Conservation (phyloP, 2,888 invertebrate species). For the Microplitis manilae region DNA sequence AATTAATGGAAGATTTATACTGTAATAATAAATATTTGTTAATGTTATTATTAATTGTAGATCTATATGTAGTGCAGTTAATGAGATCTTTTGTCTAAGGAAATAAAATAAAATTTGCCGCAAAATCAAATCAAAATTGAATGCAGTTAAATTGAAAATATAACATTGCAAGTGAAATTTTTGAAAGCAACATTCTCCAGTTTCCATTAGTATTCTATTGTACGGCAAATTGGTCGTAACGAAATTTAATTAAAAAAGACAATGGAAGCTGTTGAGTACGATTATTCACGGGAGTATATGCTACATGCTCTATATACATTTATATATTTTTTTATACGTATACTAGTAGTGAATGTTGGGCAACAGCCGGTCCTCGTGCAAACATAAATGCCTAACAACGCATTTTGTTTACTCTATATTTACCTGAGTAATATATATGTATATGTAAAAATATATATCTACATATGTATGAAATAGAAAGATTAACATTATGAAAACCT, state of each 20-base stretch:
- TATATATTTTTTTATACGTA: conserved; percentile 40
- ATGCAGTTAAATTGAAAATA: conserved; percentile 18
- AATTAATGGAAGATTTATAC: not conserved
- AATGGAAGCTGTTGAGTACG: conserved; percentile 52
- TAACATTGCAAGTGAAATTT: conserved; percentile 13
- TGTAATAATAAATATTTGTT: not conserved
- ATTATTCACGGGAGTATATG: conserved; percentile 52
- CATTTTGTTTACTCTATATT: conserved; percentile 19
- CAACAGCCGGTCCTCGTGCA: conserved; percentile 30
- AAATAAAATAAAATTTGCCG: not conserved
- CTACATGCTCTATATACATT: conserved; percentile 18
- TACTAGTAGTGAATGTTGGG: conserved; percentile 28
- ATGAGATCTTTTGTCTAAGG: not conserved
- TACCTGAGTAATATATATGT: conserved; percentile 5
- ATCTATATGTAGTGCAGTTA: conserved; percentile 15
- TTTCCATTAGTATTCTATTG: conserved; percentile 49
- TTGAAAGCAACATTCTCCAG: conserved; percentile 34
- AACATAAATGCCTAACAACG: conserved; percentile 26
- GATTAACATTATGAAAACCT: too few relatives aligned
- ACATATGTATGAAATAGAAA: too few relatives aligned
- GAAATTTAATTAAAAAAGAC: conserved; percentile 59
- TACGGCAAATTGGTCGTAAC: conserved; percentile 56
- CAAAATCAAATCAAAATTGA: conserved; percentile 10
- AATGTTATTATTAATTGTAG: not conserved
- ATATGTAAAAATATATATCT: too few relatives aligned